Conservation (phyloP, 2,113 vertebrate genomes). For the Odobenus rosmarus region DNA sequence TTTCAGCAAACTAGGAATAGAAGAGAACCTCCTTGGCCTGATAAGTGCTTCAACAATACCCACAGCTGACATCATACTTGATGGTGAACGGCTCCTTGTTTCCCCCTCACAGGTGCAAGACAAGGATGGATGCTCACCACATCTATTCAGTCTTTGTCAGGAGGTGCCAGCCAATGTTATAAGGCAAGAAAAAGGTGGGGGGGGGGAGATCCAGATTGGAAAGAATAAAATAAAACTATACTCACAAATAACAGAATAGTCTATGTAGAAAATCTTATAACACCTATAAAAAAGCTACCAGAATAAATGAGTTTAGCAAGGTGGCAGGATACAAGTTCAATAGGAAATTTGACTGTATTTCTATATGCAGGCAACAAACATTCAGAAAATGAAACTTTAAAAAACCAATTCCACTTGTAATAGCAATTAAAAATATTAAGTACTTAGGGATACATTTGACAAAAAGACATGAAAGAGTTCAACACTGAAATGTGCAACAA, state of each 20-base stretch:
- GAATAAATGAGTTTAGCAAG: neutral
- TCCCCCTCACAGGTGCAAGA: neutral
- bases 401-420: neutral
- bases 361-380: neutral
- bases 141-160: neutral
- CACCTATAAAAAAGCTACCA: neutral
- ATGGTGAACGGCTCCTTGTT: neutral
- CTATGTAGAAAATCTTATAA: neutral
- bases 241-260: neutral
- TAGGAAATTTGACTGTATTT: neutral
- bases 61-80: neutral
- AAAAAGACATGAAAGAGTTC: neutral
- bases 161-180: neutral
- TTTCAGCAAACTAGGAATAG: neutral
- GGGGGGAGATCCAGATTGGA: neutral
- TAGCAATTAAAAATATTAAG: neutral
- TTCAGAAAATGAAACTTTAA: neutral
- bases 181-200: neutral
- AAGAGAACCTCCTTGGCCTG: neutral
- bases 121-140: neutral
- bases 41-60: neutral
- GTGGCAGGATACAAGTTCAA: neutral
- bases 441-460: neutral
- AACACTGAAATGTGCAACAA: neutral
- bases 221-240: neutral